Conservation (phyloP, 2,113 vertebrate genomes). For the Lagopus muta region DNA sequence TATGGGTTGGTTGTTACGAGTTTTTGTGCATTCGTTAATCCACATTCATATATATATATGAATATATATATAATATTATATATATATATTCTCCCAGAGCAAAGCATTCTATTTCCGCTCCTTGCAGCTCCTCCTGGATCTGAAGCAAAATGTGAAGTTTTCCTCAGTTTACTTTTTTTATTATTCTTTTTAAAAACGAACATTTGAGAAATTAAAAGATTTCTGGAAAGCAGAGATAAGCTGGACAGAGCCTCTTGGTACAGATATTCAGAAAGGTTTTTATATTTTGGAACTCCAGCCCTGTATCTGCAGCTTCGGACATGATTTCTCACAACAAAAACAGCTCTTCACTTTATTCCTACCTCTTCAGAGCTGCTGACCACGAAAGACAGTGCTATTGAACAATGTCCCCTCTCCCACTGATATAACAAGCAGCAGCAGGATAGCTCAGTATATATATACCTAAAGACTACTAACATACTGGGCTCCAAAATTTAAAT, state of each 20-base stretch:
- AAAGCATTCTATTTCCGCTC: background rate
- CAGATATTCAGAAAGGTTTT: background rate
- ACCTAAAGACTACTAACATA: too few relatives aligned
- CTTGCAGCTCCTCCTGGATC: background rate
- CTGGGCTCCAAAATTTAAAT: background rate
- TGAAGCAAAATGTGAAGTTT: background rate
- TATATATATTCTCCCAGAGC: background rate
- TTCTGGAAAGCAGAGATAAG: constrained; percentile 35
- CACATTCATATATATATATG: too few relatives aligned
- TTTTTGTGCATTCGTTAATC: background rate
- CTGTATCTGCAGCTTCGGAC: background rate
- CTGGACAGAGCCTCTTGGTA: background rate
- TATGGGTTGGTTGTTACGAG: background rate
- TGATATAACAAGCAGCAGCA: background rate
- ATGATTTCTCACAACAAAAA: background rate
- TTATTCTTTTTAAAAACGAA: background rate
- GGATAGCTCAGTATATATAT: background rate
- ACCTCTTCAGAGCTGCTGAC: background rate
- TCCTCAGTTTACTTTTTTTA: background rate
- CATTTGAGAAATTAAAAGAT: background rate
- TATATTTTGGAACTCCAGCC: background rate
- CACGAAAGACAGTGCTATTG: background rate
- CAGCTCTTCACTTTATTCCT: background rate
- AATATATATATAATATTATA: too few relatives aligned
- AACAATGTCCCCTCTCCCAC: background rate